Percentiles rank a stretch among this genome's conserved stretches.
These are phyloP conservation scores for Eublepharis macularius DNA, from an alignment of 2,113 vertebrate species.

Conservation along the genomic window DNA sequence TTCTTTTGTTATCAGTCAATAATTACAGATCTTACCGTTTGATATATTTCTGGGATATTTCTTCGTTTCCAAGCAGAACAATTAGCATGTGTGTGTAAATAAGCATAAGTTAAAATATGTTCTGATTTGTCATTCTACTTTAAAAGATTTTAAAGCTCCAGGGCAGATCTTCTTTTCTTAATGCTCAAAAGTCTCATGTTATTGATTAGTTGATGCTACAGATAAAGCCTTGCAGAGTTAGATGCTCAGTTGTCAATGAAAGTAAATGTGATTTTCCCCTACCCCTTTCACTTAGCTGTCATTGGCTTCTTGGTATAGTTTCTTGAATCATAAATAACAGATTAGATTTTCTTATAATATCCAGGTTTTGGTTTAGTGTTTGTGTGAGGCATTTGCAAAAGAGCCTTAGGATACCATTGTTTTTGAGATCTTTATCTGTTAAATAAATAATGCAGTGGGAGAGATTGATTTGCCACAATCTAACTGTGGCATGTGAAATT, in stretches of 20 bases:
- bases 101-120: no score
- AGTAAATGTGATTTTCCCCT: neutral
- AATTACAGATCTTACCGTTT: neutral
- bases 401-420: no score
- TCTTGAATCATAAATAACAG: neutral
- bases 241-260: neutral
- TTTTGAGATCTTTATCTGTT: no score
- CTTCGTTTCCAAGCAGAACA: neutral
- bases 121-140: neutral
- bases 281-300: neutral
- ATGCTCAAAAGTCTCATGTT: neutral
- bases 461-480: no score
- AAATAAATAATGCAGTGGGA: no score
- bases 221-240: neutral
- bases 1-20: conserved; percentile 12
- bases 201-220: neutral
- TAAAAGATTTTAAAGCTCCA: neutral
- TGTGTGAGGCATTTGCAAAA: accelerated
- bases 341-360: neutral
- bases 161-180: neutral
- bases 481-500: no score
- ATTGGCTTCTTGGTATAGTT: neutral
- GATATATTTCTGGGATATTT: no score
- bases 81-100: neutral
- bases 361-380: neutral